Conservation (phyloP, 2,113 vertebrate genomes). For the Crotalus tigris region DNA sequence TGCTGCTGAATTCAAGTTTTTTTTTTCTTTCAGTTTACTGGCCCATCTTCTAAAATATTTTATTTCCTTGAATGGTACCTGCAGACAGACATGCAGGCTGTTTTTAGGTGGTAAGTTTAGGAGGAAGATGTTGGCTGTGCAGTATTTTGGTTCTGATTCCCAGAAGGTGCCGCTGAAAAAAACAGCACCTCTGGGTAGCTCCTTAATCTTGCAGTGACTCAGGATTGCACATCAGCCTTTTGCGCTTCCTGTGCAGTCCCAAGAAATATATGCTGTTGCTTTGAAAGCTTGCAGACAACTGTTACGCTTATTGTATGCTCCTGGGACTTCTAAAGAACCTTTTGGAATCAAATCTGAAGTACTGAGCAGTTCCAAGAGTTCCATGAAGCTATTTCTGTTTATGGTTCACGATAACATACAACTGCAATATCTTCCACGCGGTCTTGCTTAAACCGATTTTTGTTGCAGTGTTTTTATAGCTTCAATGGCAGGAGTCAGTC, state of each 20-base stretch:
- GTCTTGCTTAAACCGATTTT: neutral
- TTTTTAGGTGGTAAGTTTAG: neutral
- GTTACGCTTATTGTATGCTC: neutral
- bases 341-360: neutral
- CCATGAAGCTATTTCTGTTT: neutral
- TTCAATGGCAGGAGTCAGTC: neutral
- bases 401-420: neutral
- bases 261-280: neutral
- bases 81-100: neutral
- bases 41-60: neutral
- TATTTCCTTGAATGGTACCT: neutral
- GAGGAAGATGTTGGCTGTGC: neutral
- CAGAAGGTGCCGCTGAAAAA: neutral
- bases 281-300: neutral
- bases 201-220: neutral
- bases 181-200: neutral
- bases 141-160: neutral
- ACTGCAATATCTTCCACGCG: neutral
- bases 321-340: neutral
- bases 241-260: neutral
- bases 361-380: neutral
- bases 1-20: neutral
- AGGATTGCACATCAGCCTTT: neutral
- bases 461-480: neutral
- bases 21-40: neutral